Percentiles rank a stretch among this genome's conserved stretches.
Evolutionary conservation across 2,797 vertebrate genomes (phyloP).

Genomic region (Hozukius guyotensis): DNA sequence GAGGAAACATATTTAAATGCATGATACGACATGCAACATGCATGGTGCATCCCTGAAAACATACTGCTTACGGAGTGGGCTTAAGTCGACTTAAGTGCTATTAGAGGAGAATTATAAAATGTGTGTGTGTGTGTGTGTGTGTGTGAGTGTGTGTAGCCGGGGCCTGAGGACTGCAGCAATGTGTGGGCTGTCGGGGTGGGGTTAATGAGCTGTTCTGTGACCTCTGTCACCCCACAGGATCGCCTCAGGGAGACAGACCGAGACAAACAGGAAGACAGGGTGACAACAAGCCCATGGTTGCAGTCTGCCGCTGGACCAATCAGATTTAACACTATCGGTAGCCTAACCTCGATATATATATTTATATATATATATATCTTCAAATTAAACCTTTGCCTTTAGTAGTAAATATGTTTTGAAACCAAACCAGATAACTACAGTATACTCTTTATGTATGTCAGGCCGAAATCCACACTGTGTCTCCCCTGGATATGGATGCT

Average conservation of each 20-base stretch:
- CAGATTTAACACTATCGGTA: slow-evolving; percentile 18
- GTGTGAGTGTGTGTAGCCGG: slow-evolving; percentile 40
- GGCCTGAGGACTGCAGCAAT: slow-evolving; percentile 73
- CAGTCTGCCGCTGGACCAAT: slow-evolving; percentile 45
- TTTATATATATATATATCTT: neutral
- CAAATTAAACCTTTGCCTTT: neutral
- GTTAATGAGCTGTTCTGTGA: slow-evolving; percentile 84
- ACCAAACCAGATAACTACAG: neutral
- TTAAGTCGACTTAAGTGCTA: slow-evolving; percentile 79
- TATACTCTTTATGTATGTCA: neutral
- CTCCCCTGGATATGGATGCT: neutral
- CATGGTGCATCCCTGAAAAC: slow-evolving; percentile 60
- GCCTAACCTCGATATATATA: slow-evolving; percentile 1
- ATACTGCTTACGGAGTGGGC: slow-evolving; percentile 52
- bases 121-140: slow-evolving; percentile 35
- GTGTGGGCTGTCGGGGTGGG: slow-evolving; percentile 79
- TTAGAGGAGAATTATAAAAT: slow-evolving; percentile 77
- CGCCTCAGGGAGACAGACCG: slow-evolving; percentile 70
- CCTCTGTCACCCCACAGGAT: slow-evolving; percentile 76
- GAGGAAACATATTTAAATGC: neutral
- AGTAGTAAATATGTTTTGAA: neutral
- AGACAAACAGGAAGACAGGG: slow-evolving; percentile 79
- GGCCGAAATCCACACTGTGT: neutral
- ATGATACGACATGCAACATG: slow-evolving; percentile 21
- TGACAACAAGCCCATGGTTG: slow-evolving; percentile 68